Evolutionary conservation across 1,140 invertebrate species (phyloP).

Genomic region (Musca domestica): DNA sequence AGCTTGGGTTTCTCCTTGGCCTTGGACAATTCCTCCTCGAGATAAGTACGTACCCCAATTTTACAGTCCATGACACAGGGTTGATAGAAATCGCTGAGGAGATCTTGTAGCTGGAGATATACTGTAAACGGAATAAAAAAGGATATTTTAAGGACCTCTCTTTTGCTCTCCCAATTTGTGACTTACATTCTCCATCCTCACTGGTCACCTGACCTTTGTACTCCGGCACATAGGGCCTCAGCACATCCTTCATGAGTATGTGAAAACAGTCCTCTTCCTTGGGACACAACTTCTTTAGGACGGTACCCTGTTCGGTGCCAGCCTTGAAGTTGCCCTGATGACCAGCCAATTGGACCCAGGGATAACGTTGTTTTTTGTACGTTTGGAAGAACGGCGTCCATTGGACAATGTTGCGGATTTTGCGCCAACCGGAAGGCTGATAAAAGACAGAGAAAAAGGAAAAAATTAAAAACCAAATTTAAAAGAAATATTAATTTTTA

Average conservation of each 20-base stretch:
- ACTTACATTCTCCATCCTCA: conserved; percentile 79
- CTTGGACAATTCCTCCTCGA: conserved; percentile 92
- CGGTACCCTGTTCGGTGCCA: conserved; percentile 87
- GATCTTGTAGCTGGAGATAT: conserved; percentile 89
- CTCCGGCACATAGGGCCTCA: conserved; percentile 86
- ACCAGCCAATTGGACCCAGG: conserved; percentile 92
- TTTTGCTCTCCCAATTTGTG: background rate
- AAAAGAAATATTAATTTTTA: too few species aligned
- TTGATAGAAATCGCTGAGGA: conserved; percentile 83
- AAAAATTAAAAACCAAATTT: too few species aligned
- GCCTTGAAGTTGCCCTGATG: conserved; percentile 94
- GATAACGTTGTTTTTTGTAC: conserved; percentile 92
- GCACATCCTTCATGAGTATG: conserved; percentile 81
- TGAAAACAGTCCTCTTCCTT: conserved; percentile 87
- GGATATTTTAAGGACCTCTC: background rate
- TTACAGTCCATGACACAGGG: conserved; percentile 98
- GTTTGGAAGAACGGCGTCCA: conserved; percentile 97
- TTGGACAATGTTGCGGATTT: conserved; percentile 88
- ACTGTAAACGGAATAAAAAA: conserved; percentile 39
- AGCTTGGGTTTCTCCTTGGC: conserved; percentile 93
- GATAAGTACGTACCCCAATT: conserved; percentile 89
- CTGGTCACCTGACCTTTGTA: conserved; percentile 80
- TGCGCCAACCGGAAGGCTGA: conserved; percentile 89
- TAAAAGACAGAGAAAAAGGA: conserved; percentile 49
- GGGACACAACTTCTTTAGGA: conserved; percentile 87